Base-by-base conservation (phyloP, 2,888 invertebrate genomes). In the Lathronympha strigana region DNA sequence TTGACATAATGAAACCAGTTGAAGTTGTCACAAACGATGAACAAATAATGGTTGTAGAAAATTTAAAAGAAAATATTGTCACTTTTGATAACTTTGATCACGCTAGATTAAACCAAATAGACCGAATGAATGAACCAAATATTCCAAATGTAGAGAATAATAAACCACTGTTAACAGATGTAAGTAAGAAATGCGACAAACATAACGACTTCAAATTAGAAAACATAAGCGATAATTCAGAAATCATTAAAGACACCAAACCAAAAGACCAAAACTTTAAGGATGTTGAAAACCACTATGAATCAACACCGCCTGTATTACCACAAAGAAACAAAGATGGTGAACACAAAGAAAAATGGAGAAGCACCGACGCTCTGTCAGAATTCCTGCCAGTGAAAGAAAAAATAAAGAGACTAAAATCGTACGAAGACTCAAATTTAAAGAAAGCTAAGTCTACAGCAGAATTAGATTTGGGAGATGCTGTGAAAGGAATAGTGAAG, bases 381-480 rank as follows among this genome's bases (percentile, higher is more conserved):
- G 31, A 49, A 21, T 61, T 57, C 33, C 3, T 64, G 38, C 51
- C 64, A 51, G 50, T 61, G 17, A 66, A 62, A 53, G 31, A 68
- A 61, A 64, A 68, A 43, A 69, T 67, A 38, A 66, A 67, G 8
- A 64, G 68, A 54, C 61, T 45, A 6, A 47, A 15, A 61, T 25
- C 4, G 66, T 67, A 54, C 61, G 67, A 71, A 38, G 73, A 71
- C 63, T 9, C 38, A 13, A 73, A 79, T 36, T 60, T 75, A 4
- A 76, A 69, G 25, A 69, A 70, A 50, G 70, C 74, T 0, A 84
- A 82, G 51, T 87, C 87, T 1, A 61, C 83, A 2, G 88, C 83
- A 0, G 88, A 86, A 38, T 31, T 81, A n/a, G 82, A 88, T 66
- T 68, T 86, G 62, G 86, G 83, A 0, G 80, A 85, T 31, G 76